phyloP scores from a whole-genome alignment of 2,113 vertebrate genomes.

The Lepus timidus region DNA sequence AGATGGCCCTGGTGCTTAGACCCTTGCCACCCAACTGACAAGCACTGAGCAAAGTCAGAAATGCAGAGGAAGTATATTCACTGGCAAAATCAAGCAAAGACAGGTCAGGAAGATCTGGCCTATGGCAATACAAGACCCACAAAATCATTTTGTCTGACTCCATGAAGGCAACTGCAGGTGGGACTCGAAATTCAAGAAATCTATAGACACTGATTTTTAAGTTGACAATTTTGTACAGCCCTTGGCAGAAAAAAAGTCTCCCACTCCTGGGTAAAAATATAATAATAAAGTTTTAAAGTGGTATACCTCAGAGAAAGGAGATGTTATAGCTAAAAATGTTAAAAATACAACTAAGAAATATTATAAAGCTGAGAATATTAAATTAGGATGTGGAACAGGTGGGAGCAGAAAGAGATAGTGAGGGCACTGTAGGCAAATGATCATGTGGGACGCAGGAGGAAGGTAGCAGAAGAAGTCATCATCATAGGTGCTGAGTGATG shows the following conservation, averaged over 20 bases:
- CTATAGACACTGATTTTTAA: too few species aligned
- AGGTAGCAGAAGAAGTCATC: neutral
- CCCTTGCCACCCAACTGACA: neutral
- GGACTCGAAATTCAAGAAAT: too few species aligned
- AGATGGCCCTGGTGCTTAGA: too few species aligned
- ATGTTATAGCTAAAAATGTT: neutral
- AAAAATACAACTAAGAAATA: neutral
- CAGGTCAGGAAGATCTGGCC: neutral
- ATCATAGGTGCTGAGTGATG: neutral
- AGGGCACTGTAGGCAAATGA: neutral
- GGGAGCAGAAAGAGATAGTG: neutral
- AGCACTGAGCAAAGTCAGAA: neutral
- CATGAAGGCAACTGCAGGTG: too few species aligned
- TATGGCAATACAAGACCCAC: too few species aligned
- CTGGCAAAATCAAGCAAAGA: neutral
- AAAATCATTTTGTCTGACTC: too few species aligned
- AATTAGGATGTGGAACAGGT: neutral
- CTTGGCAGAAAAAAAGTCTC: too few species aligned
- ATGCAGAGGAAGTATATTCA: neutral
- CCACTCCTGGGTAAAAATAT: neutral
- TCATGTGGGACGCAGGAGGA: neutral
- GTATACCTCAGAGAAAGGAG: neutral
- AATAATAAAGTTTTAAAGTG: neutral
- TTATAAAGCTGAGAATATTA: constrained; percentile 35
- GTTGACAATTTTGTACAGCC: too few species aligned